Evolutionary conservation across 2,797 vertebrate species (phyloP).

Genomic region (Gymnocypris eckloni): DNA sequence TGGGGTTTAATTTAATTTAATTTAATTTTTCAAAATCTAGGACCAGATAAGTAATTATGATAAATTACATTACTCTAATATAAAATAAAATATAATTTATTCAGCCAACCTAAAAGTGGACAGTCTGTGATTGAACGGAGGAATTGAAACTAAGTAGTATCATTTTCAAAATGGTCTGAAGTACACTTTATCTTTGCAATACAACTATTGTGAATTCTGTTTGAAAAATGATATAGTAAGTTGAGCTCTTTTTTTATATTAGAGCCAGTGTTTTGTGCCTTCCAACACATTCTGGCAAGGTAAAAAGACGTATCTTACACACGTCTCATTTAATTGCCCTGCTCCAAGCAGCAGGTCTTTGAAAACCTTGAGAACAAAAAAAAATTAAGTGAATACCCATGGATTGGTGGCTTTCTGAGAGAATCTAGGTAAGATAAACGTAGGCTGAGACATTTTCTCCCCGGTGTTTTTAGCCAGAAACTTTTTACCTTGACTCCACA

Average conservation of each 20-base stretch:
- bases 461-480: constrained; percentile 25
- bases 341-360: constrained; percentile 43
- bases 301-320: constrained; percentile 36
- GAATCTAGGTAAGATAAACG: constrained; percentile 17
- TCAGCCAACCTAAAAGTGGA: neutral
- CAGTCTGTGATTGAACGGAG: neutral
- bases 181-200: constrained; percentile 11
- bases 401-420: constrained; percentile 31
- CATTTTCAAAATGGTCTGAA: constrained; percentile 9
- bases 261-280: constrained; percentile 38
- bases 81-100: neutral
- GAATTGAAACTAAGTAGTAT: neutral
- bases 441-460: constrained; percentile 21
- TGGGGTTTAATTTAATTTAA: neutral
- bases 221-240: constrained; percentile 3
- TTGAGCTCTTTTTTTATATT: constrained; percentile 24
- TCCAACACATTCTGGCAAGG: constrained; percentile 33
- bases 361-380: constrained; percentile 27
- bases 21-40: neutral
- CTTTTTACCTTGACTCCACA: constrained; percentile 22
- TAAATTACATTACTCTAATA: neutral
- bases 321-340: constrained; percentile 17
- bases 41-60: neutral
- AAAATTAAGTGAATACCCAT: constrained; percentile 29
- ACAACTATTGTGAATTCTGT: constrained; percentile 21